phyloP scores from a whole-genome alignment of 2,888 invertebrate species.

The Panzeria rudis region DNA sequence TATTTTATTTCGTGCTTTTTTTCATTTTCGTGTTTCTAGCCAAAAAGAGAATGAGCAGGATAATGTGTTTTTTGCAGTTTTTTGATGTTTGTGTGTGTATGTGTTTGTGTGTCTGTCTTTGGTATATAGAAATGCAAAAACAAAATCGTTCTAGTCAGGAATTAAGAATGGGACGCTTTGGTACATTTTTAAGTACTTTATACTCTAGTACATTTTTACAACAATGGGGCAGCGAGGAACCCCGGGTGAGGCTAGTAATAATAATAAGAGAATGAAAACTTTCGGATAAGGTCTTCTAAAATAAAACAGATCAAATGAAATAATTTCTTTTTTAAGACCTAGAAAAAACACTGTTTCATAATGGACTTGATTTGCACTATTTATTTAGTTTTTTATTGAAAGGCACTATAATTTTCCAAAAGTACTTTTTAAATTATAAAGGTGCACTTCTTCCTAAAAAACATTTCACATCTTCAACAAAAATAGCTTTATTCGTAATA shows the following conservation, averaged over 20 bases:
- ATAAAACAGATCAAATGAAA: no score
- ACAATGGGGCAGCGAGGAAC: no score
- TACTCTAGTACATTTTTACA: no score
- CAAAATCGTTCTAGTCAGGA: conserved; percentile 8
- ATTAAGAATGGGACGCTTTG: neutral
- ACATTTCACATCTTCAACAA: neutral
- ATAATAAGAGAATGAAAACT: no score
- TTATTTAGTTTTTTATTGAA: no score
- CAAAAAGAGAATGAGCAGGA: conserved; percentile 65
- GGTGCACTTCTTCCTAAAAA: neutral
- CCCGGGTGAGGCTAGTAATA: no score
- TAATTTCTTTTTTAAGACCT: no score
- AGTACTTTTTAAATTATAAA: neutral
- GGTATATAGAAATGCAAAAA: conserved; percentile 1
- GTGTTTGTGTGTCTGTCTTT: conserved; percentile 29
- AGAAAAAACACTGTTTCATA: no score
- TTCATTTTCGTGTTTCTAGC: conserved; percentile 52
- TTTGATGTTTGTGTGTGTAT: neutral
- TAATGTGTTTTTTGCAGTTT: conserved; percentile 54
- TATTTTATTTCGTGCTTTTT: conserved; percentile 55
- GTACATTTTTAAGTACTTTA: conserved; percentile 28
- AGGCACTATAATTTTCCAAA: neutral
- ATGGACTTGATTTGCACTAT: no score
- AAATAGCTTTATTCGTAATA: neutral
- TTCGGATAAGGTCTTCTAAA: no score